Percentiles rank a stretch among this genome's conserved stretches.
These are phyloP conservation scores for Bombus superbus DNA, from an alignment of 1,140 invertebrate species.

Conservation along the genomic window DNA sequence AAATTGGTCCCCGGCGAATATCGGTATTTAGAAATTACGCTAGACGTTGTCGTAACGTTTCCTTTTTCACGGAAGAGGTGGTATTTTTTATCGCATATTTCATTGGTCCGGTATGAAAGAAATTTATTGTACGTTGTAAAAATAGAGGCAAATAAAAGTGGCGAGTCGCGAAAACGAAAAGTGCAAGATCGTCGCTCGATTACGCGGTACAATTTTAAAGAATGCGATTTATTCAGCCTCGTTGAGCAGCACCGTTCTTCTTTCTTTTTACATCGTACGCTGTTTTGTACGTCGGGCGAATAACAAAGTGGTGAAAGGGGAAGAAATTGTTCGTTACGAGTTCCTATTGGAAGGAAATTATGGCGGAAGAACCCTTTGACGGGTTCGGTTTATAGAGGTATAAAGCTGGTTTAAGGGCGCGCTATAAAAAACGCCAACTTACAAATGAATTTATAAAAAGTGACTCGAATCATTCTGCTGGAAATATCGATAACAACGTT, in stretches of 20 bases:
- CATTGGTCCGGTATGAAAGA: no score
- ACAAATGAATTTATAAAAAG: slow-evolving; percentile 4
- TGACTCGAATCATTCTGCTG: background rate
- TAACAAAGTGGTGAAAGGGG: background rate
- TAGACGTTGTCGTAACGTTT: background rate
- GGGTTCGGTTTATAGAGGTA: slow-evolving; percentile 21
- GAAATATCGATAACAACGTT: background rate
- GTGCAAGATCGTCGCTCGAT: background rate
- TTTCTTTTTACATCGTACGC: background rate
- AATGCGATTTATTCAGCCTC: background rate
- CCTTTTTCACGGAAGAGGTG: background rate
- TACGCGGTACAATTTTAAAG: background rate
- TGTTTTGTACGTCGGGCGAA: background rate
- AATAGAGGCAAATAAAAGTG: background rate
- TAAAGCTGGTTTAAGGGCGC: background rate
- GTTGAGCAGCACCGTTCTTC: no score
- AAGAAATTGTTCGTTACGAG: slow-evolving; percentile 13
- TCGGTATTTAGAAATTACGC: background rate
- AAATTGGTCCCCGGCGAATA: background rate
- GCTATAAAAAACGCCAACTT: background rate
- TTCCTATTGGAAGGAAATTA: slow-evolving; percentile 20
- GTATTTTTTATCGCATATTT: background rate
- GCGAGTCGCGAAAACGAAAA: background rate
- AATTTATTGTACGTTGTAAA: background rate
- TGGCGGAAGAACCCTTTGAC: background rate